These are phyloP conservation scores for Machaerirhynchus nigripectus DNA, from an alignment of 2,113 vertebrate species.

Conservation along the genomic window DNA sequence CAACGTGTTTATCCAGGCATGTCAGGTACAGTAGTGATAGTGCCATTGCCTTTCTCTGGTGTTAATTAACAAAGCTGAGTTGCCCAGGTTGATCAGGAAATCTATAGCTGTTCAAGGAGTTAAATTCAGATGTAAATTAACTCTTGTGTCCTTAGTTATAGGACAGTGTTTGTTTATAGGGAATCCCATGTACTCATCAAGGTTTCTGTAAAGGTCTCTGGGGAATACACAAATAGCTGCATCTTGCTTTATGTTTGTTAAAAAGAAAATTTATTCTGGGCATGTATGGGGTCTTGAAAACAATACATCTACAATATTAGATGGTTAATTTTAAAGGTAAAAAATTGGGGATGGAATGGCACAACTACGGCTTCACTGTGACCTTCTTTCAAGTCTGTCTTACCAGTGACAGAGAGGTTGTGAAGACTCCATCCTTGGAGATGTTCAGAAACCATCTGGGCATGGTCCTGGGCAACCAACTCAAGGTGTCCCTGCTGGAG, in stretches of 20 bases:
- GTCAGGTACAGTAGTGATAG: not conserved
- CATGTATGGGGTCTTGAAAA: not conserved
- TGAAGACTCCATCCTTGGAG: not conserved
- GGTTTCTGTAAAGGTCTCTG: not conserved
- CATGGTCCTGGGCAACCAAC: not conserved
- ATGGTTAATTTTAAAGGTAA: not conserved
- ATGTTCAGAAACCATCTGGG: not conserved
- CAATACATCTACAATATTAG: not conserved
- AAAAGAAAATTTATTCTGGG: not conserved
- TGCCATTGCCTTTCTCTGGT: not conserved
- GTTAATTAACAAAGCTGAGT: not conserved
- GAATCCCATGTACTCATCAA: not conserved
- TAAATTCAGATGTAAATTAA: not conserved
- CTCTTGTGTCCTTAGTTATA: not conserved
- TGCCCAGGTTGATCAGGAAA: not conserved
- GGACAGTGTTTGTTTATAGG: not conserved
- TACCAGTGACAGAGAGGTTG: not conserved
- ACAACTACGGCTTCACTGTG: not conserved
- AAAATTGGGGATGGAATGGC: not conserved
- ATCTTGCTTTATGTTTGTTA: not conserved
- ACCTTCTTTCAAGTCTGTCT: not conserved
- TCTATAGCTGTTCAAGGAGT: not conserved
- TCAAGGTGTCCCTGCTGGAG: not conserved
- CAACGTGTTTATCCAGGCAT: rapidly evolving
- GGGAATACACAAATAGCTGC: not conserved